Percentiles rank a stretch among this genome's conserved stretches.
Evolutionary conservation across 2,113 vertebrate genomes (phyloP).

Genomic region (Tachysurus fulvidraco): DNA sequence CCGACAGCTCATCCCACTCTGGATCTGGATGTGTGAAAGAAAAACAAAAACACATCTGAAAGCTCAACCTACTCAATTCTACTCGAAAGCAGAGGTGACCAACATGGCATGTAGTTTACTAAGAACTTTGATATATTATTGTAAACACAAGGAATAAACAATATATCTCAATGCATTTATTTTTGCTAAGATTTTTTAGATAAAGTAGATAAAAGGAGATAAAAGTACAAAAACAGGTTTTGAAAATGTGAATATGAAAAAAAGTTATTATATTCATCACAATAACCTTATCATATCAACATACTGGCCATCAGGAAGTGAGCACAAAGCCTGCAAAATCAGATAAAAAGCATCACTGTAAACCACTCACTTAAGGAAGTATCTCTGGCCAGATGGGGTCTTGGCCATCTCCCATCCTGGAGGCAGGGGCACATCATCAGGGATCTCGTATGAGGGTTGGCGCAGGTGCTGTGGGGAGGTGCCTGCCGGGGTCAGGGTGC

Average conservation of each 20-base stretch:
- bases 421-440: slow-evolving; percentile 92
- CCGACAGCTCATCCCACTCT: not conserved
- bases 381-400: slow-evolving; percentile 95
- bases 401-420: slow-evolving; percentile 99
- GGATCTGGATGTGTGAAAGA: not conserved
- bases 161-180: not conserved
- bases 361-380: slow-evolving; percentile 95
- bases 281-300: not conserved
- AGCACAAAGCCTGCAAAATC: not conserved
- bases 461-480: slow-evolving; percentile 87
- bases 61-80: not conserved
- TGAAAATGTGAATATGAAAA: not conserved
- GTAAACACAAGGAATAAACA: not conserved
- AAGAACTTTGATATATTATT: not conserved
- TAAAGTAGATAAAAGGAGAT: not conserved
- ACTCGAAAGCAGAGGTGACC: not conserved
- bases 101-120: not conserved
- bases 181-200: not conserved
- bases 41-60: no score
- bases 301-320: not conserved
- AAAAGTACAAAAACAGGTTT: not conserved
- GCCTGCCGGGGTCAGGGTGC: slow-evolving; percentile 76
- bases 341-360: not conserved
- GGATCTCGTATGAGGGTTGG: slow-evolving; percentile 97
- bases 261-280: not conserved